Base-by-base conservation (phyloP, 2,797 vertebrate species). In the Thunnus albacares region DNA sequence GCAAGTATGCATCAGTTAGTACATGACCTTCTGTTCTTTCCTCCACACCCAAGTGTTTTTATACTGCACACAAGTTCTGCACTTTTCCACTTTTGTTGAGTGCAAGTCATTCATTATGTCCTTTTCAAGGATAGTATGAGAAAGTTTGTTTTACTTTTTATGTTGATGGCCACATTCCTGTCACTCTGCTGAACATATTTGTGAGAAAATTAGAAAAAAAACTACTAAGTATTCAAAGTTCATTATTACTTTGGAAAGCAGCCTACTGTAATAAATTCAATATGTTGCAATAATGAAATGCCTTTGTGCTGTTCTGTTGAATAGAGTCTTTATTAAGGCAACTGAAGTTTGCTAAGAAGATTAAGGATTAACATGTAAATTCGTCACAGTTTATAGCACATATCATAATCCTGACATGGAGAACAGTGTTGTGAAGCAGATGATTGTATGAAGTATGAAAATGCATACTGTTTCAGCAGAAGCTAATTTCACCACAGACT, bases 331-430 rank as follows among this genome's bases (percentile, higher is more conserved):
- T 80, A 76, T 83, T 71, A 80, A 79, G 65, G 63, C 70, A 80
- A 76, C 59, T 52, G 65, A 82, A 80, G 70, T 90, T 91, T 79
- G 47, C 70, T 79, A 90, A 92, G 65, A 80, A 86, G 91, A 89
- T 92, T 92, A 92, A 72, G 78, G 80, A 90, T 89, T 89, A 90
- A 38, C 80, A 43, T 82, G 74, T 76, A 85, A 85, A 75, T 86
- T 88, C 77, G 83, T 87, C 61, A 55, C 59, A 79, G 73, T 87
- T 81, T 87, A 68, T 71, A 70, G 79, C 72, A 81, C 77, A 81
- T 80, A 72, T 80, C 49, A 64, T 85, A 82, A 81, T 86, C 71
- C 82, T 87, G 81, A 88, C 80, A 78, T 67, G 17, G 47, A 82
- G 79, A 77, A 49, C 67, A 80, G 75, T 49, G n/a, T 22, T 20